Percentiles rank a stretch among this genome's conserved stretches.
These are phyloP conservation scores for Eubucco bourcierii DNA, from an alignment of 2,113 vertebrate species.

Conservation along the genomic window DNA sequence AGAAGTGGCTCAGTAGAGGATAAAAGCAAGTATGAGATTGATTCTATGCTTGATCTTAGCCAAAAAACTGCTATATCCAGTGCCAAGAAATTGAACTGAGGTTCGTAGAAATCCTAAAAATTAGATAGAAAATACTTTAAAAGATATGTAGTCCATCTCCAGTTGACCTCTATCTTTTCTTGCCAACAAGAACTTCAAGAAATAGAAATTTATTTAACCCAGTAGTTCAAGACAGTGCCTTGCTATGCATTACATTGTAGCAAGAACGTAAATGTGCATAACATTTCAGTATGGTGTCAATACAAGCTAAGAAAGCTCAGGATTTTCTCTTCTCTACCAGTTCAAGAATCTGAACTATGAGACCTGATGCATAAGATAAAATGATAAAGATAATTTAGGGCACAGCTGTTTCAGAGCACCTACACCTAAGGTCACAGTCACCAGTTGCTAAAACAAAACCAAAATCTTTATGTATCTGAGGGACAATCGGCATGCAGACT, in stretches of 20 bases:
- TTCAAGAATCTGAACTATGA: neutral
- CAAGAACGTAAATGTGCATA: neutral
- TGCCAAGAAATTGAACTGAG: slow-evolving; percentile 35
- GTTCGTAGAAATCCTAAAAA: slow-evolving; percentile 26
- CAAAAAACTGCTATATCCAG: neutral
- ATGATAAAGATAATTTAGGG: neutral
- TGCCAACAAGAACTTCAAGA: slow-evolving; percentile 29
- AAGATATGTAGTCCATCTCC: neutral
- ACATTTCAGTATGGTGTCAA: neutral
- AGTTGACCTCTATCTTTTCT: neutral
- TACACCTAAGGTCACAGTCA: neutral
- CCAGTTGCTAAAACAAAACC: neutral
- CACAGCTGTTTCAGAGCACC: neutral
- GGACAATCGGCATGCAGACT: neutral
- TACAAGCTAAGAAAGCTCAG: neutral
- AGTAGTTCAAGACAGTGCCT: neutral
- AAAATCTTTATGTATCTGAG: neutral
- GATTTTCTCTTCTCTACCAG: neutral
- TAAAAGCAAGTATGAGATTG: slow-evolving; percentile 47
- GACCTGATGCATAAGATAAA: neutral
- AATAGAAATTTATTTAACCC: slow-evolving; percentile 33
- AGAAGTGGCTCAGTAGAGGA: slow-evolving; percentile 14
- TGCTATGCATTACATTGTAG: neutral
- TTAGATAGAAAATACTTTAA: slow-evolving; percentile 16
- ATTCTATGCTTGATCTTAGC: slow-evolving; percentile 34